Evolutionary conservation across 2,888 invertebrate species (phyloP), one percentile per base, ranked within the genome.

Genomic region (Pandemis corylana): DNA sequence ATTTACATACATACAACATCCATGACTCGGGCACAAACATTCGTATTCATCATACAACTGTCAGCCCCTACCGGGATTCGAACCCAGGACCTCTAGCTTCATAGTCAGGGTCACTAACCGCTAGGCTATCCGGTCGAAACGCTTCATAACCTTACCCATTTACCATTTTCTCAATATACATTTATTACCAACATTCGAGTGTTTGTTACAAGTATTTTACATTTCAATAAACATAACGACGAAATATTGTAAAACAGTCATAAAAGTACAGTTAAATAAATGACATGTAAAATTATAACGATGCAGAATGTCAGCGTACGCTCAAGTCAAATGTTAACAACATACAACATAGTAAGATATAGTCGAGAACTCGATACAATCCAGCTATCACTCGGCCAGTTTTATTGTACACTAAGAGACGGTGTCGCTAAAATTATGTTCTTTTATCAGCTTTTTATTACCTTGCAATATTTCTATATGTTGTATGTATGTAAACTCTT

Each of bases 311-410:
- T 51, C 74, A 61, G n/a, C 63, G 49, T n/a, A 20, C 74, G 36
- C 36, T 68, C 44, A 59, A 70, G 61, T 65, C 65, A 68, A 73
- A 73, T 68, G 68, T 73, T 49, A 73, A 64, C 56, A 59, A 51
- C 56, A 20, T 56, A 53, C 53, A 53, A 53, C 61, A 44, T 41
- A 42, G 28, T 36, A 36, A 4, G 68, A 12, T 36, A 36, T 4
- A 36, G 28, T 36, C 28, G 28, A 36, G 28, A 36, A 36, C 28
- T 36, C 28, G 28, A 12, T 13, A 46, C 65, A 36, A 67, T 72
- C 67, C 62, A 63, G 44, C 68, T 61, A 49, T 53, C 9, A 2
- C 36, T n/a, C 6, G 46, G 59, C 59, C 68, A 44, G 59, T 59
- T 44, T 59, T 12, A 12, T 65, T 49, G 15, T 68, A 59, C 20